phyloP scores from a whole-genome alignment of 2,888 invertebrate genomes.

The Scaeva pyrastri region DNA sequence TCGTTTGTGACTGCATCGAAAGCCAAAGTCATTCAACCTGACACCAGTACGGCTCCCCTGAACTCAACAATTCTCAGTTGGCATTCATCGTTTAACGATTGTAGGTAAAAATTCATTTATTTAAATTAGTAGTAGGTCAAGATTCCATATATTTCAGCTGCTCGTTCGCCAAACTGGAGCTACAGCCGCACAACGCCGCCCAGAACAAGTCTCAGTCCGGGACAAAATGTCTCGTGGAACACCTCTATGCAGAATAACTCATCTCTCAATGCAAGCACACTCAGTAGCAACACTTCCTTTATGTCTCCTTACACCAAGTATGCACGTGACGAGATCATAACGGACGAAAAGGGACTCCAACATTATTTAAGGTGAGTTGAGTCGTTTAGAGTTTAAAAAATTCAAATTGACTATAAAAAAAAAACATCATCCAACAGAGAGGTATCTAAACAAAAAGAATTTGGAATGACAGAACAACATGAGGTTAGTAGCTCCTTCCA shows the following conservation, averaged over 20 bases:
- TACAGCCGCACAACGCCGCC: conserved; percentile 79
- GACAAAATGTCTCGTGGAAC: conserved; percentile 79
- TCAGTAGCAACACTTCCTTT: conserved; percentile 80
- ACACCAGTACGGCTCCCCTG: conserved; percentile 65
- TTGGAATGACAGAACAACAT: conserved; percentile 78
- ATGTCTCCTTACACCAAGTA: conserved; percentile 81
- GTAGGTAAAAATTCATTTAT: conserved; percentile 74
- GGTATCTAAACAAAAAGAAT: conserved; percentile 79
- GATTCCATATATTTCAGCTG: conserved; percentile 34
- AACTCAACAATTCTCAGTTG: conserved; percentile 82
- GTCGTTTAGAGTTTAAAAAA: no score
- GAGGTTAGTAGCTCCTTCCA: conserved; percentile 78
- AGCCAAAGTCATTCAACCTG: conserved; percentile 30
- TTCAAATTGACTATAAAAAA: no score
- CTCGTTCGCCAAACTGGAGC: conserved; percentile 79
- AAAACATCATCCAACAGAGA: conserved; percentile 75
- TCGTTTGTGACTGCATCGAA: conserved; percentile 78
- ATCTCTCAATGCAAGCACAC: conserved; percentile 79
- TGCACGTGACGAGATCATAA: conserved; percentile 83
- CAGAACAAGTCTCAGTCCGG: conserved; percentile 80
- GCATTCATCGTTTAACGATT: conserved; percentile 83
- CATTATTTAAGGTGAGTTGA: conserved; percentile 83
- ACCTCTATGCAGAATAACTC: conserved; percentile 79
- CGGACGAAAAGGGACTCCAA: conserved; percentile 84
- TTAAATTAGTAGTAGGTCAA: no score